Conservation (phyloP, 2,888 invertebrate species). For the Hypomecis punctinalis region DNA sequence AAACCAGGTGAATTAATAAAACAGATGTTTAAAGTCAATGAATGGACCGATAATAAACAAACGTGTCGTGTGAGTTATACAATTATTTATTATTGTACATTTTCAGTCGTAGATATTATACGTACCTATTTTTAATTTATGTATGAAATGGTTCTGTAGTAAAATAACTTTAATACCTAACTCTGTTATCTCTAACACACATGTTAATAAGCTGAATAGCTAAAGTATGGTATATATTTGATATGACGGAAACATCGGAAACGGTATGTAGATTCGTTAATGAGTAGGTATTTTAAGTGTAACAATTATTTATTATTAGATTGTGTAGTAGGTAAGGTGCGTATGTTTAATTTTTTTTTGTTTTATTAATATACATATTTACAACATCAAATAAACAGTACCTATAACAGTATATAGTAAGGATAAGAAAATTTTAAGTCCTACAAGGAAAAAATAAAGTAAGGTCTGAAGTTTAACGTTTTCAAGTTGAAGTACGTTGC, state of each 20-base stretch:
- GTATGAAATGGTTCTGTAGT: not conserved
- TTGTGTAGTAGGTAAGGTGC: no score
- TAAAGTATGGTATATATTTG: not conserved
- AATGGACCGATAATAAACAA: conserved; percentile 39
- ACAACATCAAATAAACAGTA: no score
- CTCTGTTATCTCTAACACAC: conserved; percentile 6
- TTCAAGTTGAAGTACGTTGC: conserved; percentile 59
- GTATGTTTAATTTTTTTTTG: no score
- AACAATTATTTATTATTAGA: not conserved
- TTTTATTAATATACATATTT: no score
- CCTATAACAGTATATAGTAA: no score
- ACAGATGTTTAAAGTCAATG: conserved; percentile 50
- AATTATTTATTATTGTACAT: not conserved
- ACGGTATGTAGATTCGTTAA: not conserved
- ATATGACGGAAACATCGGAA: not conserved
- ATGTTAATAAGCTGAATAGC: conserved; percentile 5
- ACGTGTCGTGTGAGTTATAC: not conserved
- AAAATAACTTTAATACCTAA: conserved; percentile 1
- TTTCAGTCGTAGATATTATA: not conserved
- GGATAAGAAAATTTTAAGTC: no score
- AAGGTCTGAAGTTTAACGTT: conserved; percentile 39
- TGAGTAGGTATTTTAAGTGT: not conserved
- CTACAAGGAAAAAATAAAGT: conserved; percentile 44
- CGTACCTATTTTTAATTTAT: not conserved
- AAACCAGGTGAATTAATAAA: conserved; percentile 28